Percentiles rank a stretch among this genome's conserved stretches.
Conservation (phyloP, 2,113 vertebrate species). For the Chauna torquata region DNA sequence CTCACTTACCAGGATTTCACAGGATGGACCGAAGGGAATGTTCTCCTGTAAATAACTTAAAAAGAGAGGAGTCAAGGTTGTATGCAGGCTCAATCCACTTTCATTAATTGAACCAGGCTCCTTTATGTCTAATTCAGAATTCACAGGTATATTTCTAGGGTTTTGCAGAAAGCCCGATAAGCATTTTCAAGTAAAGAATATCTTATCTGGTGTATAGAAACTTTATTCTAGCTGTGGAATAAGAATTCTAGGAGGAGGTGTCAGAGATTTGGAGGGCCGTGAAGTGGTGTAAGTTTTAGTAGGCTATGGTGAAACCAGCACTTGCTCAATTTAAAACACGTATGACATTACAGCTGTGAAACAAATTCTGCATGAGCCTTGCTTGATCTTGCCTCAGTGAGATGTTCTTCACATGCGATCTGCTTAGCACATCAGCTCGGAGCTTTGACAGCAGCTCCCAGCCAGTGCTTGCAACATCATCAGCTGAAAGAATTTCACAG, state of each 20-base stretch:
- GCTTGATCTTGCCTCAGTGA: not conserved
- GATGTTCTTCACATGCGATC: not conserved
- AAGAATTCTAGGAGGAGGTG: not conserved
- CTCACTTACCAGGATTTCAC: not conserved
- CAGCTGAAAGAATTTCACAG: not conserved
- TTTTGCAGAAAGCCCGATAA: not conserved
- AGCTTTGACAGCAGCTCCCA: not conserved
- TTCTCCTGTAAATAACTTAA: not conserved
- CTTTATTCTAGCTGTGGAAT: not conserved
- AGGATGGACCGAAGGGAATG: not conserved
- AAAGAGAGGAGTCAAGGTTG: not conserved
- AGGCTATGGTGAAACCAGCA: not conserved
- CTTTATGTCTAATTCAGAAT: not conserved
- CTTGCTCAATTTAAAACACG: not conserved
- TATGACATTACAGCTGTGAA: not conserved
- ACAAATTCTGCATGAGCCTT: not conserved
- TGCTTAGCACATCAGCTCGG: not conserved
- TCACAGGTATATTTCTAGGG: not conserved
- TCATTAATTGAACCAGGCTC: not conserved
- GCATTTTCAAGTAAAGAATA: slow-evolving; percentile 4
- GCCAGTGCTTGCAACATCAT: not conserved
- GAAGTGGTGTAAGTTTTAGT: not conserved
- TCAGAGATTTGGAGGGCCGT: not conserved
- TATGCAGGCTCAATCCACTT: not conserved
- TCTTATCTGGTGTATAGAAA: not conserved